A percentile compares a stretch with the other conserved stretches of the same genome.
phyloP scores from a whole-genome alignment of 2,113 vertebrate genomes.

The Uria aalge region DNA sequence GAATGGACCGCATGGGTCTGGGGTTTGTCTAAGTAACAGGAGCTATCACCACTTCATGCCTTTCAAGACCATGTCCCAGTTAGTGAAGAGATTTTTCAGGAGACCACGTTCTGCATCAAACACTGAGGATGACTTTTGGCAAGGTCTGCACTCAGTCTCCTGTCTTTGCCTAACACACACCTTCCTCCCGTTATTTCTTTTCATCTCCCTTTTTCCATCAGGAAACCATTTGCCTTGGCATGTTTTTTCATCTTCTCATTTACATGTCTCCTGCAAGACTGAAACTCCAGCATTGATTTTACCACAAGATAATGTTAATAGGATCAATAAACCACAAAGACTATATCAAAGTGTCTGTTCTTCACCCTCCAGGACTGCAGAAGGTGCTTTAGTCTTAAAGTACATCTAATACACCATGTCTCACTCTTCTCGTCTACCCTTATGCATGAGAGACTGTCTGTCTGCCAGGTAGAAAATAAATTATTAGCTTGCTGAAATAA shows the following conservation, averaged over 20 bases:
- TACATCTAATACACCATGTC: background rate
- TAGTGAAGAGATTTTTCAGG: background rate
- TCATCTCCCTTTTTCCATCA: slow-evolving; percentile 49
- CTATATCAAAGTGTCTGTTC: slow-evolving; percentile 67
- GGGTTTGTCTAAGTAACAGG: background rate
- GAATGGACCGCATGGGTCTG: background rate
- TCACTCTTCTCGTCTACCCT: background rate
- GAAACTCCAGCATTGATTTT: slow-evolving; percentile 73
- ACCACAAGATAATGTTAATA: slow-evolving; percentile 78
- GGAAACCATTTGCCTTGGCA: slow-evolving; percentile 63
- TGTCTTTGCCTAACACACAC: background rate
- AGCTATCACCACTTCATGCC: background rate
- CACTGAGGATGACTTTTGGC: background rate
- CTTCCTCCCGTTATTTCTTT: background rate
- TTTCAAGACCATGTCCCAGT: background rate
- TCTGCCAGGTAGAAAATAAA: slow-evolving; percentile 52
- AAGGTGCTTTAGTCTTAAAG: slow-evolving; percentile 15
- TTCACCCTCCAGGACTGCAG: slow-evolving; percentile 39
- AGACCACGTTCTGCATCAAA: background rate
- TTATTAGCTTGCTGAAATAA: slow-evolving; percentile 31
- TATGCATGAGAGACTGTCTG: slow-evolving; percentile 5
- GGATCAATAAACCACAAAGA: slow-evolving; percentile 75
- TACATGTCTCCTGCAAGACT: slow-evolving; percentile 72
- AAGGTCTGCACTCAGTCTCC: background rate
- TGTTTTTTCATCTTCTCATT: slow-evolving; percentile 71